Conservation (phyloP, 2,113 vertebrate species). For the Formicarius rufipectus region DNA sequence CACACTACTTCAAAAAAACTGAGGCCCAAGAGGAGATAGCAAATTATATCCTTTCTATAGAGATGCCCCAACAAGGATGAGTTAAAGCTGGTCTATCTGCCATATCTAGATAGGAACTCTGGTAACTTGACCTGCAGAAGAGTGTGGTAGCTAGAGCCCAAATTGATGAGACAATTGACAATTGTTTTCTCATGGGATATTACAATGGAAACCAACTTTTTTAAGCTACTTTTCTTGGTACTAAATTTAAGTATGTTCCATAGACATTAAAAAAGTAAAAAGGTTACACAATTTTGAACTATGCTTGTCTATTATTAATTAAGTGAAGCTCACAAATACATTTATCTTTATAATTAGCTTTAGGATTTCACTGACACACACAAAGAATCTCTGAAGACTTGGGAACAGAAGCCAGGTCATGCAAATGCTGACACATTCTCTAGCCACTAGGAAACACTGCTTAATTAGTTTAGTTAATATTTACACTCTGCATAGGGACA, state of each 20-base stretch:
- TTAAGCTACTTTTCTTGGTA: background rate
- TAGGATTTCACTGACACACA: background rate
- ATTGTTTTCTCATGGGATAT: background rate
- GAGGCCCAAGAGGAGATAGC: background rate
- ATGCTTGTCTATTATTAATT: background rate
- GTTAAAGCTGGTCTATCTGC: background rate
- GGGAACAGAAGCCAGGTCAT: background rate
- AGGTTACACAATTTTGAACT: background rate
- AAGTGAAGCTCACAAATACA: background rate
- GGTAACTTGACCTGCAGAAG: background rate
- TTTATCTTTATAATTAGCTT: too few species aligned
- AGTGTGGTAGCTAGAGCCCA: background rate
- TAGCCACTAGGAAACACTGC: background rate
- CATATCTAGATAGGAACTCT: background rate
- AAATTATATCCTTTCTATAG: background rate
- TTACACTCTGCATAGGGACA: conserved; percentile 11
- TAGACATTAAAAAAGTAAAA: background rate
- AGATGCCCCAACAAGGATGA: background rate
- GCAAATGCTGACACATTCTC: background rate
- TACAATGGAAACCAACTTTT: background rate
- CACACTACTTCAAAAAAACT: background rate
- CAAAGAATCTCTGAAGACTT: background rate
- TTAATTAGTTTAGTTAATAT: conserved; percentile 30
- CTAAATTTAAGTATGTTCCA: background rate
- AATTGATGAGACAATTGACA: conserved; percentile 8